Percentiles rank a stretch among this genome's conserved stretches.
Evolutionary conservation across 2,113 vertebrate genomes (phyloP).

Genomic region (Alectura lathami): DNA sequence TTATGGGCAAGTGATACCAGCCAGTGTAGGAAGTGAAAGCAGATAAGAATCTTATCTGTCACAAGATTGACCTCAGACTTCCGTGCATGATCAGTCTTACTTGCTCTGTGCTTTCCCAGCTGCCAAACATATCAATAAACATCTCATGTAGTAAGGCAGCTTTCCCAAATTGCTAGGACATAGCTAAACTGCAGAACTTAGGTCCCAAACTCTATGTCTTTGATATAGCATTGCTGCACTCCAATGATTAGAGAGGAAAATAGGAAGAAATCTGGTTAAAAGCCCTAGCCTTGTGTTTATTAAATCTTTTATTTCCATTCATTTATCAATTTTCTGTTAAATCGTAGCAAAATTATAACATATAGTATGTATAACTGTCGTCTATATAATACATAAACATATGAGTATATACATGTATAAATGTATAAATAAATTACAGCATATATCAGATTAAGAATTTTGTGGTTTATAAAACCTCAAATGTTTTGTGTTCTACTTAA

Average conservation of each 20-base stretch:
- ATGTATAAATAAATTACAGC: background rate
- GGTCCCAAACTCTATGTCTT: background rate
- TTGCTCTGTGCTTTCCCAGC: background rate
- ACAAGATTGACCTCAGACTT: background rate
- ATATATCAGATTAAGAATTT: background rate
- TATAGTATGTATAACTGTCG: background rate
- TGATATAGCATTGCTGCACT: background rate
- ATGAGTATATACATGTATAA: background rate
- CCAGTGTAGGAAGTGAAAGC: background rate
- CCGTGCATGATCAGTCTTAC: background rate
- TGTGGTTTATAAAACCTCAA: background rate
- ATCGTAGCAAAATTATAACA: background rate
- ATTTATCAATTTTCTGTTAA: background rate
- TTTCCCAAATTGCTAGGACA: background rate
- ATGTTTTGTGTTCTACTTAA: background rate
- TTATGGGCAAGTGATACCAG: background rate
- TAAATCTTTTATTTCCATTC: background rate
- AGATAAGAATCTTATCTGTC: slow-evolving; percentile 22
- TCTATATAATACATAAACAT: background rate
- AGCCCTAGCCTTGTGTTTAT: background rate
- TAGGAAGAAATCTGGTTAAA: background rate
- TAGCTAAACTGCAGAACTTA: background rate
- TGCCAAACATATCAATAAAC: background rate
- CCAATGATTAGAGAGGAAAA: background rate
- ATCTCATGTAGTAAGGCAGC: background rate